Evolutionary conservation across 23 tunicate species (phyloP), one percentile per base, ranked within the genome.

Genomic region (Ciona savignyi): DNA sequence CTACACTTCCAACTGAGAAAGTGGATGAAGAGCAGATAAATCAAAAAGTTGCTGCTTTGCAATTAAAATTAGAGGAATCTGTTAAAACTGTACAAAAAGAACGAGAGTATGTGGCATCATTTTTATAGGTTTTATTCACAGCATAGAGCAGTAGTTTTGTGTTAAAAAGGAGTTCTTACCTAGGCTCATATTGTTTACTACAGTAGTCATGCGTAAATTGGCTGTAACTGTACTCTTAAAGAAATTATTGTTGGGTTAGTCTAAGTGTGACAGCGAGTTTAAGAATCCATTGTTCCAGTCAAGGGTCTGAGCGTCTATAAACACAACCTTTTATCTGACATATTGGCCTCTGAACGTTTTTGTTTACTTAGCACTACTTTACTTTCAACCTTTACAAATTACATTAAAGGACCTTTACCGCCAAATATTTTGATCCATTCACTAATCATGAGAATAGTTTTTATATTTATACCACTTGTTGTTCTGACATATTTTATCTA

Each of bases 31-130:
- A 78, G 19, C 83, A 69, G 1, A 22, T 70, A 26, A 26, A 72
- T 33, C 83, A 78, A n/a, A 78, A 78, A 78, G 29, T 30, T 49
- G 83, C 19, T 56, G 75, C 75, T 4, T 35, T 78, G 21, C 83
- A 78, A 78, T 68, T 78, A 25, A 69, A 56, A 32, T 30, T 78
- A 23, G 83, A 78, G 9, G 83, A 78, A 32, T 78, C 83, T 2
- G 83, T 49, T 25, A 78, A 78, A 48, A 78, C 75, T 51, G 49
- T 78, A 4, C 83, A 78, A 29, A 75, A 75, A 60, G 83, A 78
- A 60, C 9, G 83, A 69, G 62, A 78, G 83, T 78, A 78, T 4
- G 83, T 61, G 3, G 4, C n/a, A n/a, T 9, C 22, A 23, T 63
- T 63, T 9, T 63, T 9, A 9, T 9, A n/a, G 22, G 15, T 9